Evolutionary conservation across 2,113 vertebrate species (phyloP), one percentile per base, ranked within the genome.

Genomic region (Notarius lentiginosus): DNA sequence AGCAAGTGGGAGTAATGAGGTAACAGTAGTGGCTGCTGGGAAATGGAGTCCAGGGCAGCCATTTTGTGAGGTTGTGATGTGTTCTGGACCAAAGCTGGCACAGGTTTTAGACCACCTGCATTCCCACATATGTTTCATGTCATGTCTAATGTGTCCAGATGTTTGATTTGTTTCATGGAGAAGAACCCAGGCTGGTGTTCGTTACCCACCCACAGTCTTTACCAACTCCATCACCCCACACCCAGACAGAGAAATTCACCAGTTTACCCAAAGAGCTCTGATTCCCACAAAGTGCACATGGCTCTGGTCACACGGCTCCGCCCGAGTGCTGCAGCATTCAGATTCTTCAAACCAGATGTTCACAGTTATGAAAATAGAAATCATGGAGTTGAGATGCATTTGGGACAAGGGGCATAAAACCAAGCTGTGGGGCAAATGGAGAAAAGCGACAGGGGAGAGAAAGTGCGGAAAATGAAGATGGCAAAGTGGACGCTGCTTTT

Each of bases 361-460:
- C 91, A 88, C 91, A 93, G 90, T 92, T 93, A 92, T 88, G 92
- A 93, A 93, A 93, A 94, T 93, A 93, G 89, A 94, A 95, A 94
- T 94, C 91, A 93, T 89, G 89, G 88, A 79, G 91, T 92, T 88
- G 83, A 91, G 92, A 91, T 91, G 89, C 87, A 91, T 93, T 92
- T 91, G 88, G 91, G 92, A 90, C 87, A 88, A 93, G 27, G 91
- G 89, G 91, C 88, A 91, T 92, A 91, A 79, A 80, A 92, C 83
- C 79, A 90, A 91, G 91, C 84, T 30, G 87, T 80, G 85, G 89
- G 91, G 88, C 90, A 94, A 94, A 94, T 94, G 83, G 89, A 93
- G 92, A 93, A 94, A 95, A 94, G 95, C 93, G 90, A 92, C 91
- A 92, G 90, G 88, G 88, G 53, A 85, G 76, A 76, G 89, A 86